Conservation (phyloP, 2,113 vertebrate genomes). For the Gopherus flavomarginatus region DNA sequence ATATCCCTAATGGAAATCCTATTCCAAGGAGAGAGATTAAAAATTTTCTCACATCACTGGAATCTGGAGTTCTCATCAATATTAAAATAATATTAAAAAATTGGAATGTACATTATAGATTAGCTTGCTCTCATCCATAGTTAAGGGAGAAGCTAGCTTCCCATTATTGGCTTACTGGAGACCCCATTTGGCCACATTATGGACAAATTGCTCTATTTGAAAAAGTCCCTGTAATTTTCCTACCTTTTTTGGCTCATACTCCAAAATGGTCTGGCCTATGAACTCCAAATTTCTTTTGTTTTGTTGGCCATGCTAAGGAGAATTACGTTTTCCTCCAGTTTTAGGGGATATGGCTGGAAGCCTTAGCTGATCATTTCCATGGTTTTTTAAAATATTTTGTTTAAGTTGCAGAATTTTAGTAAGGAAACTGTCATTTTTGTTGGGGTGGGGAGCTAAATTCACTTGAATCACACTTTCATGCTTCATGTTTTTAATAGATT, state of each 20-base stretch:
- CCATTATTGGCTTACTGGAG: not conserved
- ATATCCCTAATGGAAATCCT: not conserved
- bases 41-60: not conserved
- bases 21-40: not conserved
- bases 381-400: not conserved
- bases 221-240: not conserved
- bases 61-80: not conserved
- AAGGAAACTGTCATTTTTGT: not conserved
- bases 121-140: not conserved
- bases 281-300: not conserved
- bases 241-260: not conserved
- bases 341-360: not conserved
- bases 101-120: not conserved
- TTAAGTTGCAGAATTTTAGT: not conserved
- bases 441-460: not conserved
- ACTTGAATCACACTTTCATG: not conserved
- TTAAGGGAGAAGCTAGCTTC: not conserved
- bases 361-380: not conserved
- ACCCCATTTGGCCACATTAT: not conserved
- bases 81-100: not conserved
- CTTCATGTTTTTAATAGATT: not conserved
- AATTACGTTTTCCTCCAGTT: not conserved
- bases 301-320: not conserved
- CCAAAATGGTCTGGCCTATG: not conserved
- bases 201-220: not conserved